These are phyloP conservation scores for Meta bourneti DNA, from an alignment of 2,888 invertebrate species.

Conservation along the genomic window DNA sequence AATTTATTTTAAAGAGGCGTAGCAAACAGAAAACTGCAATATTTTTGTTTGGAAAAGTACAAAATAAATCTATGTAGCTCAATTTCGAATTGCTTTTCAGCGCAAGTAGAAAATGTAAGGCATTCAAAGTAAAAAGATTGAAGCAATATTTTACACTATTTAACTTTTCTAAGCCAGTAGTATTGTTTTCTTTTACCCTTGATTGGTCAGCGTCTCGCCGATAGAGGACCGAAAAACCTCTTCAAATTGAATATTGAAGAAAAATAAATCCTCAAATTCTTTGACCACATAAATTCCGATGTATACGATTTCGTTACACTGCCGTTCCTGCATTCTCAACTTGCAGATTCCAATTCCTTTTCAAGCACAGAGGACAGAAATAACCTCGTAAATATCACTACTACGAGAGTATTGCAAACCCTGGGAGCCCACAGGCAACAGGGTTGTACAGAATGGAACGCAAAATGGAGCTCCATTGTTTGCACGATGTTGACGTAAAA, in stretches of 20 bases:
- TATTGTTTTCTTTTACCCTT: no score
- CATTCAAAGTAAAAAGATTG: no score
- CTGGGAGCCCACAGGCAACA: constrained; percentile 38
- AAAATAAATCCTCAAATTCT: constrained; percentile 26
- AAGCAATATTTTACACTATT: no score
- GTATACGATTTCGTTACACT: background rate
- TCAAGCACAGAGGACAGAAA: constrained; percentile 28
- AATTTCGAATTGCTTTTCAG: no score
- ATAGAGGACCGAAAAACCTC: background rate
- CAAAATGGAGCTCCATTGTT: constrained; percentile 70
- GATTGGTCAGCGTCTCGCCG: no score
- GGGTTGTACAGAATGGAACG: constrained; percentile 32
- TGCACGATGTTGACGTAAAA: constrained; percentile 65
- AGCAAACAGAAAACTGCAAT: no score
- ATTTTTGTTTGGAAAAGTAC: no score
- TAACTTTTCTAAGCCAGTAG: no score
- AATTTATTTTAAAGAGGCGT: no score
- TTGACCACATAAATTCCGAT: constrained; percentile 41
- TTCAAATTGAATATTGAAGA: background rate
- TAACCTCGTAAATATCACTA: constrained; percentile 64
- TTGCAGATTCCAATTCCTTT: constrained; percentile 59
- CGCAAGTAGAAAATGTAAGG: no score
- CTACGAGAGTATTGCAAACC: constrained; percentile 66
- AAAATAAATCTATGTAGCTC: no score
- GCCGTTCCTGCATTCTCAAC: constrained; percentile 27